phyloP scores from a whole-genome alignment of 2,113 vertebrate genomes.

The Oreamnos americanus region DNA sequence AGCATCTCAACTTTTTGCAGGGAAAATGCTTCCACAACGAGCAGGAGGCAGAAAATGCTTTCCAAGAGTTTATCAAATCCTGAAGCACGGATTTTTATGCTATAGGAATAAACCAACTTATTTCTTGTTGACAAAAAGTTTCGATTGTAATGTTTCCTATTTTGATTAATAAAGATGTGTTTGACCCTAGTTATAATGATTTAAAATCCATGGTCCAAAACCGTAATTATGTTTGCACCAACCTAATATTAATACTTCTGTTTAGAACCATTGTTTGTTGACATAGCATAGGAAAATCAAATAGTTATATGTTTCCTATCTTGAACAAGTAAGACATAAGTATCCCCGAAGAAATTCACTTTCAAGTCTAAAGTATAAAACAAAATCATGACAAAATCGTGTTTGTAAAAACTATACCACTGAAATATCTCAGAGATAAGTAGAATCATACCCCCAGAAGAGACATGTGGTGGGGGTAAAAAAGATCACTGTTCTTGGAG shows the following conservation, averaged over 20 bases:
- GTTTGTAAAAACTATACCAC: constrained; percentile 22
- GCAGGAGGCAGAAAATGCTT: not conserved
- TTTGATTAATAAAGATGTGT: not conserved
- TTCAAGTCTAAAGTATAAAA: constrained; percentile 29
- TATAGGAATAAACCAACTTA: not conserved
- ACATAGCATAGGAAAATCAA: not conserved
- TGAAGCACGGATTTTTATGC: not conserved
- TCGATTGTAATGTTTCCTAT: not conserved
- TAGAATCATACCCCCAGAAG: constrained; percentile 3
- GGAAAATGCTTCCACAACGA: not conserved
- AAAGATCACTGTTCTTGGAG: not conserved
- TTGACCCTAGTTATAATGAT: not conserved
- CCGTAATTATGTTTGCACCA: not conserved
- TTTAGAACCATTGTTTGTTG: not conserved
- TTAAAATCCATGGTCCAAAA: not conserved
- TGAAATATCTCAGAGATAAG: constrained; percentile 45
- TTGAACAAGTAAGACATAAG: constrained; percentile 43
- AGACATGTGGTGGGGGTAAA: not conserved
- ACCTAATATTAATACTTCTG: not conserved
- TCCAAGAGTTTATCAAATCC: not conserved
- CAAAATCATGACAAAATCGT: constrained; percentile 41
- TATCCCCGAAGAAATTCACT: constrained; percentile 33
- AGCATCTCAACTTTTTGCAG: not conserved
- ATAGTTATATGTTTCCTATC: not conserved
- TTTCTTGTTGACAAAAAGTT: not conserved